Evolutionary conservation across 2,888 invertebrate species (phyloP), one percentile per base, ranked within the genome.

Genomic region (Andrena bucephala): DNA sequence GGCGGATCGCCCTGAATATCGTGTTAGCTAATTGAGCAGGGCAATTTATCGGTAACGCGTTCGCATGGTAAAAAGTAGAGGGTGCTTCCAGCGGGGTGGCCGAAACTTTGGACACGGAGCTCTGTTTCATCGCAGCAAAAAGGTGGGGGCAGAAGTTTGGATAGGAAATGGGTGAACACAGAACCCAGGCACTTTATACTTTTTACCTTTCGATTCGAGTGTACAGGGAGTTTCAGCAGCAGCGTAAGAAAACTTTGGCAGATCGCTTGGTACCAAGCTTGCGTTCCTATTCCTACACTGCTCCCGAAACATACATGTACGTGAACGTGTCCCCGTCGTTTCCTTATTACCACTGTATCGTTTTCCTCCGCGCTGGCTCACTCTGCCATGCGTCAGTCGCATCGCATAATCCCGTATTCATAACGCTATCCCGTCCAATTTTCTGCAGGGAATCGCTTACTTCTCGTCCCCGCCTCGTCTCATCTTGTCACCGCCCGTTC

Each of bases 341-440:
- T 24, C 27, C 10, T 57, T 54, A 54, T 57, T 60, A 54, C 57
- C 27, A 33, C 27, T 13, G 10, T 0, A 31, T 48, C 8, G 48
- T 65, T 63, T 50, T 16, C 48, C 33, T 13, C 24, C n/a, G 1
- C 36, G 10, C 27, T 10, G 57, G 33, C 50, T 42, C 59, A 74
- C 70, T 33, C 8, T 10, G 57, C 20, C 54, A 20, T 63, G 79
- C 42, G 70, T 73, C 69, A 68, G 42, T 50, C 66, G 13, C 69
- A 42, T 31, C 63, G 50, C 42, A 31, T 67, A 59, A 81, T 83
- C 72, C 50, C 31, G 54, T 81, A 81, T 81, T 83, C 72, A 77
- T 77, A 81, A 83, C 69, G 52, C 57, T 52, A 20, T 27, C 62
- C 52, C 54, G 33, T 76, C 66, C 74, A 81, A 66, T 84, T 84